Evolutionary conservation across 1,140 invertebrate genomes (phyloP).

Genomic region (Drosophila baimaii): DNA sequence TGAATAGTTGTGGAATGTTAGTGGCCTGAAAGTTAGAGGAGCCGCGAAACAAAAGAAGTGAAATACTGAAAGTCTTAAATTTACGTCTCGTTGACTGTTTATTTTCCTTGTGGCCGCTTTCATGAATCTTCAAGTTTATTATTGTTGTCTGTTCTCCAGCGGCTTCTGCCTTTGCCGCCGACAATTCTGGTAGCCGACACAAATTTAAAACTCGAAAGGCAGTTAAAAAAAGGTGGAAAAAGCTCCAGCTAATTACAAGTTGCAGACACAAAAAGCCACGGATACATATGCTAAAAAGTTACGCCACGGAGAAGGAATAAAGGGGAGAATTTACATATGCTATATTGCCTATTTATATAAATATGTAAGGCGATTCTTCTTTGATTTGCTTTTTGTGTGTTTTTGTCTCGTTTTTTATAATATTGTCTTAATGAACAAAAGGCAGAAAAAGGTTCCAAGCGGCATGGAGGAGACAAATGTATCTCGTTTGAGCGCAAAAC

Average conservation of each 20-base stretch:
- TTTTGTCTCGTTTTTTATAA: conserved; percentile 6
- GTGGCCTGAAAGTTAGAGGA: conserved; percentile 21
- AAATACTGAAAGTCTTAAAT: conserved; percentile 78
- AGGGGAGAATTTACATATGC: conserved; percentile 49
- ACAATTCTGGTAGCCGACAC: conserved; percentile 64
- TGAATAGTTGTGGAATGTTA: conserved; percentile 52
- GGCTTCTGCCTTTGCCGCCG: conserved; percentile 44
- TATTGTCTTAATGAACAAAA: conserved; percentile 79
- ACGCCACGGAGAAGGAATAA: conserved; percentile 16
- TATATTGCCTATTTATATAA: conserved; percentile 18
- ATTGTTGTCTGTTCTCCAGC: conserved; percentile 61
- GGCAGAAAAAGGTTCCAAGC: conserved; percentile 39
- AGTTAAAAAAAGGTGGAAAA: conserved; percentile 53
- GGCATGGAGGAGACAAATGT: conserved; percentile 74
- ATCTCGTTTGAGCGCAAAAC: conserved; percentile 81
- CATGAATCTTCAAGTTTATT: conserved; percentile 80
- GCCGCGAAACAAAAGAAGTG: conserved; percentile 71
- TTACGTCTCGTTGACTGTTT: conserved; percentile 75
- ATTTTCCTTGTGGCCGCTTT: conserved; percentile 79
- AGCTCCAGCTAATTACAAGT: conserved; percentile 77
- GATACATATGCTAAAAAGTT: conserved; percentile 56
- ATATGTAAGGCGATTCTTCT: conserved; percentile 50
- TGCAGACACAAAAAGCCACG: conserved; percentile 38
- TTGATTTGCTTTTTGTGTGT: neutral
- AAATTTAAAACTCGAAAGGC: conserved; percentile 70